phyloP scores from a whole-genome alignment of 2,797 vertebrate genomes.

The Tragelaphus eurycerus region DNA sequence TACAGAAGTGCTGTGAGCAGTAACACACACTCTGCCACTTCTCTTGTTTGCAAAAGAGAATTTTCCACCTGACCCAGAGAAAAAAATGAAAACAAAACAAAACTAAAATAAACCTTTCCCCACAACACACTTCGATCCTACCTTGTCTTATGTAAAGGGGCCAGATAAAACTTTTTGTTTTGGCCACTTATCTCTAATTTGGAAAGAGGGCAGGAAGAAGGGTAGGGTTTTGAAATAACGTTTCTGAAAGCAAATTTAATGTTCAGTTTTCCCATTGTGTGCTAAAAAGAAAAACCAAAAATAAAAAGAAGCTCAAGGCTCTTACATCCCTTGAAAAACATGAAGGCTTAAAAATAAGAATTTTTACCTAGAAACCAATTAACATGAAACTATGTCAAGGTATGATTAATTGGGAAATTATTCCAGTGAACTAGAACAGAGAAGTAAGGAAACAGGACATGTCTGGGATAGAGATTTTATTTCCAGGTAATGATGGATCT shows the following conservation, averaged over 20 bases:
- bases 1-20: not conserved
- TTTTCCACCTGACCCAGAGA: not conserved
- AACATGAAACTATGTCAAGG: constrained; percentile 34
- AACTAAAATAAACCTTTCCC: not conserved
- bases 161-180: not conserved
- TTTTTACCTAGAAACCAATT: not conserved
- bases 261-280: not conserved
- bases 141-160: not conserved
- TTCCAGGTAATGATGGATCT: constrained; percentile 8
- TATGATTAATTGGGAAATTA: not conserved
- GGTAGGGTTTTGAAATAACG: not conserved
- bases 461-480: not conserved
- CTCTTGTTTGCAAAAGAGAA: not conserved
- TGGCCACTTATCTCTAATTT: not conserved
- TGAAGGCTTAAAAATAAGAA: not conserved
- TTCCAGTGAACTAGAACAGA: constrained; percentile 1
- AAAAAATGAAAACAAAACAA: not conserved
- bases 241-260: not conserved
- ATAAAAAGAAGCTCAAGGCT: not conserved
- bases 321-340: not conserved
- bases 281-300: not conserved
- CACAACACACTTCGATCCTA: not conserved
- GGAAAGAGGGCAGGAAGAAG: no score
- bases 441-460: not conserved
- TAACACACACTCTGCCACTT: not conserved